These are phyloP conservation scores for Coturnix japonica DNA, from an alignment of 2,113 vertebrate species.

Conservation along the genomic window DNA sequence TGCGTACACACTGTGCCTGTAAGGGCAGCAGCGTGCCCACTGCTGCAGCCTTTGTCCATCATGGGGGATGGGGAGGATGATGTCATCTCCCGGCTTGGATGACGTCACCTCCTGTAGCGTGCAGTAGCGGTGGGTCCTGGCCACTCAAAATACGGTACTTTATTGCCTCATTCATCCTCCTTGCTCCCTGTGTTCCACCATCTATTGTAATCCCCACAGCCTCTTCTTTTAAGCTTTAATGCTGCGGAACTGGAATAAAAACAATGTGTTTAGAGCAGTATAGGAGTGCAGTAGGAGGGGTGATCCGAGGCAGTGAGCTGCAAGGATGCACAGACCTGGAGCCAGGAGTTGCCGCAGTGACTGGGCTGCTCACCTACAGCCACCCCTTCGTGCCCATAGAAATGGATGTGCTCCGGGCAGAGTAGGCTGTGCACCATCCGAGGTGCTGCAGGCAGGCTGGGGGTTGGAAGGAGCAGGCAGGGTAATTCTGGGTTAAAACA, in stretches of 20 bases:
- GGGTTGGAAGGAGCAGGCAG: slow-evolving; percentile 9
- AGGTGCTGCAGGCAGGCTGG: slow-evolving; percentile 6
- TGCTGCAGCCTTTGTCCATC: neutral
- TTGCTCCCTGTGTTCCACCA: neutral
- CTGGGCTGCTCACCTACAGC: slow-evolving; percentile 20
- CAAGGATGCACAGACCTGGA: slow-evolving; percentile 22
- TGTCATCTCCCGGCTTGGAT: slow-evolving; percentile 16
- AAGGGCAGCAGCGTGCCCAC: neutral
- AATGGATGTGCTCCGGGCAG: neutral
- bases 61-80: neutral
- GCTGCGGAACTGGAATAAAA: neutral
- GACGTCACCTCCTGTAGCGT: slow-evolving; percentile 71
- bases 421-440: neutral
- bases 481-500: neutral
- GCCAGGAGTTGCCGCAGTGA: neutral
- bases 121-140: slow-evolving; percentile 35
- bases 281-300: neutral
- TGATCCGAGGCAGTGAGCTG: slow-evolving; percentile 9
- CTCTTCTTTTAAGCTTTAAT: slow-evolving; percentile 17
- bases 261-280: neutral
- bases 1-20: neutral
- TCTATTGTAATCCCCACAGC: slow-evolving; percentile 4
- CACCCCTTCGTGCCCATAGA: slow-evolving; percentile 32
- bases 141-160: neutral
- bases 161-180: neutral